Evolutionary conservation across 2,888 invertebrate genomes (phyloP).

Genomic region (Malacosoma neustria): DNA sequence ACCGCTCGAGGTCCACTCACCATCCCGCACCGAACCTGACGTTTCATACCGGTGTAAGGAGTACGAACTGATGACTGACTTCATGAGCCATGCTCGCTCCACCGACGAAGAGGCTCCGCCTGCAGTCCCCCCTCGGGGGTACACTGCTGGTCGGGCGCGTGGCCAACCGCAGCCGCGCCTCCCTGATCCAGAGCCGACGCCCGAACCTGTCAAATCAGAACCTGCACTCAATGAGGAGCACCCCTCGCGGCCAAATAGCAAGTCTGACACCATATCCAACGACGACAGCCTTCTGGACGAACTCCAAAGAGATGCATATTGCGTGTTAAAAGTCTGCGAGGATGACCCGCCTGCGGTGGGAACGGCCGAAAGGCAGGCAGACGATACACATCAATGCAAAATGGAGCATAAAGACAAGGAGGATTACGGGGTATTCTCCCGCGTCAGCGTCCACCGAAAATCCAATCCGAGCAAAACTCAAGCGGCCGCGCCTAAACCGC

Average conservation of each 20-base stretch:
- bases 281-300: constrained; percentile 64
- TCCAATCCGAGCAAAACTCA: constrained; percentile 61
- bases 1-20: constrained; percentile 23
- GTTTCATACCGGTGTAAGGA: constrained; percentile 30
- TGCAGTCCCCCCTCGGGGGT: constrained; percentile 43
- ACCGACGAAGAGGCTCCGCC: constrained; percentile 35
- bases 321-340: constrained; percentile 57
- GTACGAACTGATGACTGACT: constrained; percentile 64
- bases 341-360: constrained; percentile 39
- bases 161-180: constrained; percentile 18
- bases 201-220: constrained; percentile 28
- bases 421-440: constrained; percentile 33
- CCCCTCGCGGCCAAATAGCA: constrained; percentile 47
- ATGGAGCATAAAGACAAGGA: background rate
- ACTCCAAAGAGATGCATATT: constrained; percentile 52
- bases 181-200: constrained; percentile 49
- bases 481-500: constrained; percentile 32
- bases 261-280: constrained; percentile 32
- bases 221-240: constrained; percentile 75
- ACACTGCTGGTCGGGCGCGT: constrained; percentile 19
- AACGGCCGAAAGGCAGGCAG: constrained; percentile 13
- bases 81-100: constrained; percentile 39
- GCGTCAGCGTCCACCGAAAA: constrained; percentile 57
- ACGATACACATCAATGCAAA: background rate
- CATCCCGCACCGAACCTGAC: constrained; percentile 10